Evolutionary conservation across 1,140 invertebrate genomes (phyloP).

Genomic region (Trissolcus basalis): DNA sequence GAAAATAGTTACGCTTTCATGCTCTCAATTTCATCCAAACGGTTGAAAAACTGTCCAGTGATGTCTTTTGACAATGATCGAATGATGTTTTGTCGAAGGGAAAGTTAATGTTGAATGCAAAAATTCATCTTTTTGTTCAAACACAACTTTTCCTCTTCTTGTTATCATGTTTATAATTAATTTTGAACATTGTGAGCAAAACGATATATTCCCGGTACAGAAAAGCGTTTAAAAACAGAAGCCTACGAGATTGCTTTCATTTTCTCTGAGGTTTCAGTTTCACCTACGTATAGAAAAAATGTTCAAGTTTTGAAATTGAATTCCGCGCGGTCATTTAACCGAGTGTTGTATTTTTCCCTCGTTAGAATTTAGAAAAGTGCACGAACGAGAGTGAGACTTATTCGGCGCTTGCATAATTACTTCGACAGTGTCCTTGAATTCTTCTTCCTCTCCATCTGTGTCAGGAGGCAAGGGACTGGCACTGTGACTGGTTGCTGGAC

Average conservation of each 20-base stretch:
- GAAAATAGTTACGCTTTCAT: constrained; percentile 41
- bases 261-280: constrained; percentile 29
- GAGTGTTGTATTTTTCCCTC: not conserved
- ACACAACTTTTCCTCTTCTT: no score
- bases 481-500: constrained; percentile 75
- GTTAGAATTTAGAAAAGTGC: not conserved
- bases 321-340: no score
- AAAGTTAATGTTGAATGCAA: no score
- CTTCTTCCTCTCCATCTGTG: constrained; percentile 83
- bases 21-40: no score
- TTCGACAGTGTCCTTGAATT: constrained; percentile 86
- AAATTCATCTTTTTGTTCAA: no score
- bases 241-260: constrained; percentile 20
- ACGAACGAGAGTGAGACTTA: constrained; percentile 9
- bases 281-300: constrained; percentile 4
- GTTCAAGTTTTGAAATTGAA: not conserved
- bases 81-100: no score
- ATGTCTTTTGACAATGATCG: no score
- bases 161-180: no score
- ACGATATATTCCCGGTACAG: no score
- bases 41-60: no score
- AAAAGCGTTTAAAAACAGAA: no score
- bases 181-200: no score
- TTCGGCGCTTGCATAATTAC: constrained; percentile 70
- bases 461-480: constrained; percentile 78